Conservation (phyloP, 2,888 invertebrate species). For the Synergus gifuensis region DNA sequence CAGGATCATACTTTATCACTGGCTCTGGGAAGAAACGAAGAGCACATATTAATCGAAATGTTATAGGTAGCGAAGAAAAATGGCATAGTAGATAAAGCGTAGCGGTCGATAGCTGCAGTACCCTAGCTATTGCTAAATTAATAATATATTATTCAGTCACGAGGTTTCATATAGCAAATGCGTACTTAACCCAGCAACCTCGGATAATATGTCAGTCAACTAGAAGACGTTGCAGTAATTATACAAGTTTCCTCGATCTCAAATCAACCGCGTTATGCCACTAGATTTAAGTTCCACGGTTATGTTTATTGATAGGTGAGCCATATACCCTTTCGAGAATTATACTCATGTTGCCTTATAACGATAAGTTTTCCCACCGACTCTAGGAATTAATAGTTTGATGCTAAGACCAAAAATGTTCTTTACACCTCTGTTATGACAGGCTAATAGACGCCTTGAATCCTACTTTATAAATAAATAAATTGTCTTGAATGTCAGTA, state of each 20-base stretch:
- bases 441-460: too few species aligned
- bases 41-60: slow-evolving; percentile 25
- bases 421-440: not conserved
- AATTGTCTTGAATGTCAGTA: not conserved
- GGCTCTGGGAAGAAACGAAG: slow-evolving; percentile 10
- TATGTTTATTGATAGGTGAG: slow-evolving; percentile 11
- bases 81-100: not conserved
- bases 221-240: slow-evolving; percentile 5
- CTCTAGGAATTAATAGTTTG: not conserved
- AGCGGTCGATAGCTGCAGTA: not conserved
- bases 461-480: too few species aligned
- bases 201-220: slow-evolving; percentile 11
- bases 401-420: not conserved
- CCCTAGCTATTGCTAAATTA: slow-evolving; percentile 24
- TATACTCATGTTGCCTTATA: not conserved
- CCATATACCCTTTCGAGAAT: slow-evolving; percentile 18
- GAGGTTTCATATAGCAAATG: slow-evolving; percentile 19
- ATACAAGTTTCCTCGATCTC: not conserved
- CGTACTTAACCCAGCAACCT: slow-evolving; percentile 17
- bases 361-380: slow-evolving; percentile 1
- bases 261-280: not conserved
- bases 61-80: slow-evolving; percentile 21
- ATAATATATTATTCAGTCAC: slow-evolving; percentile 33
- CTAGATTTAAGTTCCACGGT: slow-evolving; percentile 6
- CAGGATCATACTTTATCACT: slow-evolving; percentile 6